Evolutionary conservation across 2,113 vertebrate genomes (phyloP), one percentile per base, ranked within the genome.

Genomic region (Zonotrichia leucophrys): DNA sequence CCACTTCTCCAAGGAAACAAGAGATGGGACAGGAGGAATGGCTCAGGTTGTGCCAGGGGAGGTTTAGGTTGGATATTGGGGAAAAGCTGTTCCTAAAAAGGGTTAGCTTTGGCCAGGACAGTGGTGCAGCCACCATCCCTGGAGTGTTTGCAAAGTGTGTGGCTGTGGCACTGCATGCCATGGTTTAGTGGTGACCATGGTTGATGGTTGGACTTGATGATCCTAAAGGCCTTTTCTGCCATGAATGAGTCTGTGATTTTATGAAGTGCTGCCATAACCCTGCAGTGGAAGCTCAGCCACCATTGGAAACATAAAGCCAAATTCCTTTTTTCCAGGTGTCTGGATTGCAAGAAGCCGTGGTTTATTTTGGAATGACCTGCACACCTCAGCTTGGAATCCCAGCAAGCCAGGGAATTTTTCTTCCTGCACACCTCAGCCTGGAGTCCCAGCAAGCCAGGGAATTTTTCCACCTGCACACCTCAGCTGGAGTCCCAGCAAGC

Each of bases 311-410:
- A 9, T 2, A 50, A 77, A 50, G n/a, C 35, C 47, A 28, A 17
- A 44, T 22, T 44, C 12, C 35, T 59, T 46, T 63, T 27, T 24
- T 6, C 42, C 69, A 78, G 41, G 22, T 10, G 2, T n/a, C 56
- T n/a, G 1, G 4, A 25, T 50, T 47, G 35, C 76, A 50, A 37
- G 20, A 56, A 66, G 30, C 41, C 0, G 0, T 3, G 0, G 22
- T 10, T 28, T 28, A 21, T 27, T 49, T 44, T 22, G 55, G n/a
- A 81, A 49, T 1, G 20, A 59, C 10, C 44, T 42, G 41, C 35
- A 31, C 49, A 42, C 47, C 47, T 24, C 23, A 49, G 47, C 47
- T 22, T 49, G 47, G 47, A 49, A 2, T 49, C 47, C 47, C 47
- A 49, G 47, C 47, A 49, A 49, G 7, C 47, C 47, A 12, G 46